Conservation (phyloP, 2,113 vertebrate species). For the Heloderma charlesbogerti region DNA sequence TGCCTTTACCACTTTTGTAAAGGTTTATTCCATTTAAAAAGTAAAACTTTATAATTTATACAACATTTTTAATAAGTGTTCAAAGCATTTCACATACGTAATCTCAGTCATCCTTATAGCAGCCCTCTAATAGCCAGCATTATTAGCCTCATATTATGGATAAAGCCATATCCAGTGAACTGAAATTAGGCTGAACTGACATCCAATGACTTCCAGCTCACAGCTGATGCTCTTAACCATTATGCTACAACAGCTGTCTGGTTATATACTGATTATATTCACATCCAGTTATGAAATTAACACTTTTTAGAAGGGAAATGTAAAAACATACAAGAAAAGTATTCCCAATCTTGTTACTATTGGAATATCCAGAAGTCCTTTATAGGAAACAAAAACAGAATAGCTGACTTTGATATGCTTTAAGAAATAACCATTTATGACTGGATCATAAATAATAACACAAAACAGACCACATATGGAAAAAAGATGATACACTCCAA, state of each 20-base stretch:
- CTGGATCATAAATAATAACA: slow-evolving; percentile 56
- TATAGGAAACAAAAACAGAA: slow-evolving; percentile 46
- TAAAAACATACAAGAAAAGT: slow-evolving; percentile 1
- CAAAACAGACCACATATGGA: slow-evolving; percentile 55
- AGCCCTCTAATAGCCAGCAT: background rate
- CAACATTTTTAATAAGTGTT: background rate
- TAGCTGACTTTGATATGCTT: slow-evolving; percentile 49
- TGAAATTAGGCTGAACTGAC: background rate
- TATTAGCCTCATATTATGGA: background rate
- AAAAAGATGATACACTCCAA: slow-evolving; percentile 50
- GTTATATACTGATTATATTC: background rate
- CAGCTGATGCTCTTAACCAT: background rate
- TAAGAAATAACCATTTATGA: slow-evolving; percentile 43
- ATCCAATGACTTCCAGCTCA: background rate
- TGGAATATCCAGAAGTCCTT: slow-evolving; percentile 35
- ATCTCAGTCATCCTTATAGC: background rate
- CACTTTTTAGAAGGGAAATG: slow-evolving; percentile 37
- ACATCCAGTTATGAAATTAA: slow-evolving; percentile 49
- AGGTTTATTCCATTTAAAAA: background rate
- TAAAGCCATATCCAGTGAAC: background rate
- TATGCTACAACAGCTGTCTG: background rate
- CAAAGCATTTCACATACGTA: background rate
- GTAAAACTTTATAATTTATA: background rate
- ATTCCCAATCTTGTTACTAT: slow-evolving; percentile 42
- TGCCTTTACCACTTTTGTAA: background rate